These are phyloP conservation scores for Nasonovia ribisnigri DNA, from an alignment of 2,888 invertebrate species.

Conservation along the genomic window DNA sequence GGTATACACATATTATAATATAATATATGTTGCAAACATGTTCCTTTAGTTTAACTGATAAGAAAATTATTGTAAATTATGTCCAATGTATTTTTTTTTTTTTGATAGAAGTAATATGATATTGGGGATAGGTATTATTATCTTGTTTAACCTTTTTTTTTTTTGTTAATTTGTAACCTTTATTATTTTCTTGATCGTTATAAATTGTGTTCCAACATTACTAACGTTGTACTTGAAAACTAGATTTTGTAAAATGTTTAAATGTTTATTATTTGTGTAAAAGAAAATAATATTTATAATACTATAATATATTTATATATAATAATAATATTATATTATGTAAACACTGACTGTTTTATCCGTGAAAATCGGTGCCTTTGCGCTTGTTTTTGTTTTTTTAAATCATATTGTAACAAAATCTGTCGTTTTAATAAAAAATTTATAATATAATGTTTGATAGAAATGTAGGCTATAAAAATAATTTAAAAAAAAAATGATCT, in stretches of 20 bases:
- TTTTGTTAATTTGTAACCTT: conserved; percentile 60
- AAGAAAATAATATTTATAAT: conserved; percentile 62
- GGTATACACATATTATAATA: conserved; percentile 33
- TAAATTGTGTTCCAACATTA: conserved; percentile 63
- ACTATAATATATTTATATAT: conserved; percentile 46
- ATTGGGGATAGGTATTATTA: conserved; percentile 63
- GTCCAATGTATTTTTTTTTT: conserved; percentile 52
- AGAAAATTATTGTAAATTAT: conserved; percentile 63
- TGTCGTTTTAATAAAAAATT: conserved; percentile 47
- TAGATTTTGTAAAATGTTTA: conserved; percentile 64
- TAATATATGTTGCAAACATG: conserved; percentile 58
- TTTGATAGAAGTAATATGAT: conserved; percentile 46
- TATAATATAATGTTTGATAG: conserved; percentile 48
- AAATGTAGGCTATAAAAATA: conserved; percentile 61
- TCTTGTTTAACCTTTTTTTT: conserved; percentile 64
- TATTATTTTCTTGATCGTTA: conserved; percentile 56
- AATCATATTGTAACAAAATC: conserved; percentile 51
- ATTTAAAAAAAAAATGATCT: conserved; percentile 27
- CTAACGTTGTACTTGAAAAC: conserved; percentile 64
- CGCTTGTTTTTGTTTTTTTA: conserved; percentile 57
- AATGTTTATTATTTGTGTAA: conserved; percentile 53
- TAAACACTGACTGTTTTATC: conserved; percentile 64
- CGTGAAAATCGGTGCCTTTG: conserved; percentile 63
- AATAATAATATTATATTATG: conserved; percentile 51
- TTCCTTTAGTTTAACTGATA: conserved; percentile 64